Conservation (phyloP, 2,113 vertebrate genomes). For the Actenoides hombroni region DNA sequence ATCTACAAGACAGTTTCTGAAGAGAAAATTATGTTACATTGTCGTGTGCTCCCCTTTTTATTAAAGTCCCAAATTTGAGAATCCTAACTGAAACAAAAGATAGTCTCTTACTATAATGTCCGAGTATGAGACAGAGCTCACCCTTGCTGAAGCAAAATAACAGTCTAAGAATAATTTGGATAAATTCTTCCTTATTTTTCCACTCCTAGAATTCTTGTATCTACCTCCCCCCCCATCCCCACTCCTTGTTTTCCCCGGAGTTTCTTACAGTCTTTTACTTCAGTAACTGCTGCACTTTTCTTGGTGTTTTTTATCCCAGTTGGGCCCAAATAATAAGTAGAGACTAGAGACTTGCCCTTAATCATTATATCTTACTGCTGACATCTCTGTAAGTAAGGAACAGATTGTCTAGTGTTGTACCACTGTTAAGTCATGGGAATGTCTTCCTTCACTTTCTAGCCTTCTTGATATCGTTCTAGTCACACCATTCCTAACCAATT, state of each 20-base stretch:
- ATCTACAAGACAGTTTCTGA: background rate
- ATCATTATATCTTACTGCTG: background rate
- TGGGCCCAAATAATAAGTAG: background rate
- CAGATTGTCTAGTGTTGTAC: background rate
- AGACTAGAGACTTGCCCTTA: background rate
- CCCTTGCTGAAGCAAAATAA: background rate
- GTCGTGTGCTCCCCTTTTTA: background rate
- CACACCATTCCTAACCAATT: background rate
- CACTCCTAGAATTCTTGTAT: background rate
- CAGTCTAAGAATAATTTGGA: background rate
- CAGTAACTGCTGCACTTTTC: background rate
- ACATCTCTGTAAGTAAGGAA: background rate
- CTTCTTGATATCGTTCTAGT: background rate
- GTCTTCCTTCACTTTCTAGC: background rate
- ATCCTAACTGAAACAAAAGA: background rate
- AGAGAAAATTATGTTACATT: background rate
- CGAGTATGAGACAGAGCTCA: fast-evolving
- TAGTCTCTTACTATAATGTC: background rate
- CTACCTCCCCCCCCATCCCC: background rate
- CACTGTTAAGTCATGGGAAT: background rate
- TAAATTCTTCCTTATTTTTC: background rate
- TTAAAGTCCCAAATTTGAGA: background rate
- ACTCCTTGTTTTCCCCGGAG: background rate
- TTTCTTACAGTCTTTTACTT: background rate
- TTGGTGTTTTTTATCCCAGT: background rate